A percentile compares a stretch with the other conserved stretches of the same genome.
phyloP scores from a whole-genome alignment of 2,888 invertebrate species.

The Slavum lentiscoides region DNA sequence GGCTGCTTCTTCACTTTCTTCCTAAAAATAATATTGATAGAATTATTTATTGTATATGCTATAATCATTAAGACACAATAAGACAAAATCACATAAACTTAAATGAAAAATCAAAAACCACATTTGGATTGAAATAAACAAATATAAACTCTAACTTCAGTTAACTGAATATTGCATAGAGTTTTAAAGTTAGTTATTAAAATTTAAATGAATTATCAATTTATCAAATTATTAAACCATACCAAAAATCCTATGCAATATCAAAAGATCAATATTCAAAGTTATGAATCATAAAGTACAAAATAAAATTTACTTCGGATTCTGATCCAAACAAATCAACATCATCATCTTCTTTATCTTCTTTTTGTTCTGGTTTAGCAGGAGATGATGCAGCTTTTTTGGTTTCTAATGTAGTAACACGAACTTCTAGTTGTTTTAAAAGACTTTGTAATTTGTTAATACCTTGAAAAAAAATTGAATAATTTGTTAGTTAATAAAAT shows the following conservation, averaged over 20 bases:
- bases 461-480: constrained; percentile 57
- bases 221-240: no score
- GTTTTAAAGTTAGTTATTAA: no score
- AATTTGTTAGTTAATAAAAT: background rate
- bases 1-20: constrained; percentile 73
- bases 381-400: constrained; percentile 24
- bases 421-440: constrained; percentile 62
- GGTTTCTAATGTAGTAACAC: constrained; percentile 43
- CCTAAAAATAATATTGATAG: constrained; percentile 60
- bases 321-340: constrained; percentile 83
- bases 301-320: constrained; percentile 65
- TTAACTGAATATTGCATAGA: no score
- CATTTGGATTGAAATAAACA: no score
- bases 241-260: background rate
- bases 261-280: background rate
- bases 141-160: no score
- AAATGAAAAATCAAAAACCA: background rate
- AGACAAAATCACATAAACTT: background rate
- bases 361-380: constrained; percentile 30
- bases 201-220: no score
- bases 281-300: background rate
- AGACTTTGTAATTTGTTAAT: constrained; percentile 63
- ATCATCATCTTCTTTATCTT: constrained; percentile 71
- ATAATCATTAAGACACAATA: background rate
- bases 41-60: no score